Evolutionary conservation across 1,140 invertebrate genomes (phyloP), one percentile per base, ranked within the genome.

Genomic region (Bradynema listronoti): DNA sequence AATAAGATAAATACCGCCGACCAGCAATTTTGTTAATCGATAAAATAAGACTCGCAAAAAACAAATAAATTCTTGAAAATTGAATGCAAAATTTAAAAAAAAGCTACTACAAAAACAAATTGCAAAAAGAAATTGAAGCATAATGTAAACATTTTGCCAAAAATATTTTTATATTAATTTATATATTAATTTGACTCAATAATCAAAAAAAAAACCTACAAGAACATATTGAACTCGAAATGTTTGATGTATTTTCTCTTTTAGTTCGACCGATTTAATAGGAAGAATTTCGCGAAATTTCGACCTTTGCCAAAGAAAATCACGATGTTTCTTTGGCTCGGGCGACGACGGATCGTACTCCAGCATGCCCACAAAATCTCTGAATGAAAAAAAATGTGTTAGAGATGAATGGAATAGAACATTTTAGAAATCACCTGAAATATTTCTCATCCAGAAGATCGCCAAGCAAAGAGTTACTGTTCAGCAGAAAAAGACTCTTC

Each of bases 221-320:
- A 98, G 94, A 75, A 99, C 97, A 80, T 99, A 99, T 82, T 99
- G 95, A 69, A 98, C 92, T 78, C 94, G 85, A 81, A 96, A 99
- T 45, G 93, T 98, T 82, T 98, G 93, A 81, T 98, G 94, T 69
- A 99, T 99, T 84, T 98, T 99, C 27, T 89, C 87, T 58, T 95
- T 81, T 53, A 99, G 83, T 82, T 98, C 92, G 45, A 85, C 83
- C 81, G 96, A 96, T 73, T 87, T 87, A 55, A 99, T 95, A 41
- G 92, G 90, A 71, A 99, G 90, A 45, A 95, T 92, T 83, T 96
- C 90, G 60, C 82, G 80, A 71, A 84, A 84, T 73, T 81, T 82
- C 9, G 91, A 90, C 78, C 87, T 86, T 77, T 91, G 87, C 75
- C 86, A 86, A 57, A 99, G 83, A 81, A 96, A 99, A 75, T 98